A percentile compares a stretch with the other conserved stretches of the same genome.
Conservation (phyloP, 2,888 invertebrate species). For the Volucella bombylans region DNA sequence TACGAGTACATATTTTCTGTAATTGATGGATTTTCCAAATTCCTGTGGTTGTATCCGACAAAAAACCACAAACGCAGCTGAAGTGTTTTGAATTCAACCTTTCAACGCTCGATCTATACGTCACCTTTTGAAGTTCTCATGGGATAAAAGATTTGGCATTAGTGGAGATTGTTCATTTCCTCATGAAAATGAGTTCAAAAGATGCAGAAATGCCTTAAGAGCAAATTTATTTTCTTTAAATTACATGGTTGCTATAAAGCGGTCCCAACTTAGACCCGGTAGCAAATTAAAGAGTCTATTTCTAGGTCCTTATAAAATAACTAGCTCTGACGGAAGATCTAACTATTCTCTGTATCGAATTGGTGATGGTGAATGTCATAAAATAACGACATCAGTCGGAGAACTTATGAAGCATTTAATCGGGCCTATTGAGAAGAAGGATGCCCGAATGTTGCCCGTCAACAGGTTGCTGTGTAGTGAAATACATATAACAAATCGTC, state of each 20-base stretch:
- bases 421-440: too few species aligned
- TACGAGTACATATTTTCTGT: slow-evolving; percentile 10
- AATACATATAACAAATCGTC: too few species aligned
- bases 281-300: neutral
- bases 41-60: too few species aligned
- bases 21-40: slow-evolving; percentile 8
- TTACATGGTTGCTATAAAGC: slow-evolving; percentile 5
- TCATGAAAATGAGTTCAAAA: slow-evolving; percentile 2
- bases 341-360: neutral
- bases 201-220: neutral
- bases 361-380: too few species aligned
- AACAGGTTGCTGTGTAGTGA: too few species aligned
- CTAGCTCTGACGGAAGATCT: slow-evolving; percentile 13
- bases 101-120: slow-evolving; percentile 13
- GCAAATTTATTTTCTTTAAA: slow-evolving; percentile 3
- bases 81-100: slow-evolving; percentile 11
- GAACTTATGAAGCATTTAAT: too few species aligned
- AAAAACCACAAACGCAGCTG: neutral
- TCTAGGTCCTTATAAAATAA: slow-evolving; percentile 4
- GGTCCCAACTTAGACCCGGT: neutral
- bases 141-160: slow-evolving; percentile 12
- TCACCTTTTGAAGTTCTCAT: slow-evolving; percentile 19
- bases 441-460: too few species aligned
- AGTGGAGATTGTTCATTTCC: neutral
- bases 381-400: too few species aligned